Base-by-base conservation (phyloP, 2,797 vertebrate genomes). In the Aulostomus chinensis region DNA sequence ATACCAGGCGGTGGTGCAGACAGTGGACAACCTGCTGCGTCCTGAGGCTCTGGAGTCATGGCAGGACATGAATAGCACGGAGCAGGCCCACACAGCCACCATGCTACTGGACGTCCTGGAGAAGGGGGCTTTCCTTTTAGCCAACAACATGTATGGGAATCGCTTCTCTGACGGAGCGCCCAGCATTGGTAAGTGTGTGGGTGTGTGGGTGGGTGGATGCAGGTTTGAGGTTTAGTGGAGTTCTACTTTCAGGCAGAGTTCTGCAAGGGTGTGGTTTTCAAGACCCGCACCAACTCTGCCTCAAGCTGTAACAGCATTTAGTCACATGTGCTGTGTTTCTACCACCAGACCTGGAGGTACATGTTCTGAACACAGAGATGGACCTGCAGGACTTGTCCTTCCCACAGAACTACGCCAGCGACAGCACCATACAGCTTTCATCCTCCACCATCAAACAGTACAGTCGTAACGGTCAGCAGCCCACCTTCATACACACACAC, bases 361-460 rank as follows among this genome's bases (percentile, higher is more conserved):
- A 94, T 0, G 94, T 97, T 52, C 78, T 98, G 43, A 98, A 93
- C 89, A 97, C 94, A 0, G 96, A 98, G 73, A 93, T 93, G 58
- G 94, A 94, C 48, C 89, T 94, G 25, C 94, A 95, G 80, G 93
- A 96, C 68, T 77, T 98, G 66, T 91, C 92, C 21, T 97, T 98
- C 65, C 95, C 95, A 1, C 93, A 95, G 81, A 94, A 92, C 42
- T 89, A 93, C 4, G 86, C 89, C 24, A 94, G 92, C 0, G 92
- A 94, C 71, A 93, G 93, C 81, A 93, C 90, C 80, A 98, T 98
- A 82, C 93, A 95, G 73, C 94, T 98, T 5, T 95, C 95, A 0
- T 94, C 95, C 36, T 96, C 93, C 41, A 95, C 95, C 4, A 94
- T 96, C 89, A 98, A 98, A 63, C 96, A 96, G 87, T 96, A 96